Conservation (phyloP, 2,113 vertebrate species). For the Chlorodrepanis virens region DNA sequence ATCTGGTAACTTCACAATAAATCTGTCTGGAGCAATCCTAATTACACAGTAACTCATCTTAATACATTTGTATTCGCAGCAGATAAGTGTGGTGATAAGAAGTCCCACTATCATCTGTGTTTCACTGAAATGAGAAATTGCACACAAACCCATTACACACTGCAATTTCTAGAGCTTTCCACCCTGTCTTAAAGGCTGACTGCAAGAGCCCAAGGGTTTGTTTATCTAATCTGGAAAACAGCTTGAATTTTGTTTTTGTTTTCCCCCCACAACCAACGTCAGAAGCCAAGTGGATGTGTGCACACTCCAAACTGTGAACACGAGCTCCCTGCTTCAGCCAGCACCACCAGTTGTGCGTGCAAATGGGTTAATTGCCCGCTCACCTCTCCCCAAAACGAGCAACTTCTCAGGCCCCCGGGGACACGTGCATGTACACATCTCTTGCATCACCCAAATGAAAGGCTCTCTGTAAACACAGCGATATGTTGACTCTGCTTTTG, state of each 20-base stretch:
- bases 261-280: neutral
- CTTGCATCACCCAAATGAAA: neutral
- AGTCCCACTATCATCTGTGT: constrained; percentile 23
- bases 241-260: neutral
- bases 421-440: neutral
- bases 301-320: neutral
- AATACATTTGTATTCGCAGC: constrained; percentile 56
- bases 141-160: neutral
- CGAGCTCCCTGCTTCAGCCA: neutral
- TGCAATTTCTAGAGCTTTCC: neutral
- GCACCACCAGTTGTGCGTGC: neutral
- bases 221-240: constrained; percentile 10
- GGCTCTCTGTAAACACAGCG: neutral
- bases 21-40: constrained; percentile 54
- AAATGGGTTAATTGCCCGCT: neutral
- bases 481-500: neutral
- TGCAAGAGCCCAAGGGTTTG: constrained; percentile 9
- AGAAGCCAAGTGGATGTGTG: neutral
- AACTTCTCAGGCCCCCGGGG: neutral
- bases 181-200: neutral
- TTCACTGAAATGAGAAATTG: constrained; percentile 10
- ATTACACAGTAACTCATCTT: constrained; percentile 64
- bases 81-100: constrained; percentile 54
- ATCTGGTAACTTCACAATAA: constrained; percentile 59
- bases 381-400: neutral